A percentile compares a stretch with the other conserved stretches of the same genome.
Evolutionary conservation across 2,888 invertebrate species (phyloP).

Genomic region (Volucella zonaria): DNA sequence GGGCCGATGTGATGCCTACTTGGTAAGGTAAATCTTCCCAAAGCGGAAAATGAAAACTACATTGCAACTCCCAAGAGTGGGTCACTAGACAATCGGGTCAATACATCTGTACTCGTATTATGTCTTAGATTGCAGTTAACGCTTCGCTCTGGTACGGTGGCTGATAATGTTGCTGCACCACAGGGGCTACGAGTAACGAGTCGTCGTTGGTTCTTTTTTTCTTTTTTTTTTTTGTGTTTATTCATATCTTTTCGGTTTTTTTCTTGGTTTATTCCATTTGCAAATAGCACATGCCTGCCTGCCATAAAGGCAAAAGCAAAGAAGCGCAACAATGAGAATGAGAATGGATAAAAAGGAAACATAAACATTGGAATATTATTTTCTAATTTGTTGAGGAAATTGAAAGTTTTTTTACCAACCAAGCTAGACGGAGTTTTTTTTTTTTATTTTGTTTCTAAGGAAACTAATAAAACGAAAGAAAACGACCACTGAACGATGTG

Average conservation of each 20-base stretch:
- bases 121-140: constrained; percentile 68
- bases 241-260: constrained; percentile 57
- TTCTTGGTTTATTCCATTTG: constrained; percentile 58
- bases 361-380: constrained; percentile 69
- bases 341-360: constrained; percentile 62
- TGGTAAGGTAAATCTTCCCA: constrained; percentile 73
- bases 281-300: constrained; percentile 66
- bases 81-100: constrained; percentile 76
- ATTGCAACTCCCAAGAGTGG: constrained; percentile 71
- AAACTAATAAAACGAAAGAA: neutral
- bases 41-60: constrained; percentile 75
- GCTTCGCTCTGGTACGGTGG: constrained; percentile 60
- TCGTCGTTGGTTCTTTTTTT: too few species aligned
- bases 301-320: constrained; percentile 50
- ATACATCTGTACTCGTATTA: constrained; percentile 65
- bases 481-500: constrained; percentile 11
- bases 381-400: constrained; percentile 73
- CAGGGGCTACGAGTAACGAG: constrained; percentile 27
- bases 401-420: constrained; percentile 66
- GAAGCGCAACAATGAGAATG: constrained; percentile 19
- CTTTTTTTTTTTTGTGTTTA: constrained; percentile 31
- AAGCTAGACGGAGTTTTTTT: constrained; percentile 1
- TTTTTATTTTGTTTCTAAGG: too few species aligned
- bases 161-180: constrained; percentile 45
- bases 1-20: constrained; percentile 38